These are phyloP conservation scores for Adelphocoris suturalis DNA, from an alignment of 2,888 invertebrate genomes.

Conservation along the genomic window DNA sequence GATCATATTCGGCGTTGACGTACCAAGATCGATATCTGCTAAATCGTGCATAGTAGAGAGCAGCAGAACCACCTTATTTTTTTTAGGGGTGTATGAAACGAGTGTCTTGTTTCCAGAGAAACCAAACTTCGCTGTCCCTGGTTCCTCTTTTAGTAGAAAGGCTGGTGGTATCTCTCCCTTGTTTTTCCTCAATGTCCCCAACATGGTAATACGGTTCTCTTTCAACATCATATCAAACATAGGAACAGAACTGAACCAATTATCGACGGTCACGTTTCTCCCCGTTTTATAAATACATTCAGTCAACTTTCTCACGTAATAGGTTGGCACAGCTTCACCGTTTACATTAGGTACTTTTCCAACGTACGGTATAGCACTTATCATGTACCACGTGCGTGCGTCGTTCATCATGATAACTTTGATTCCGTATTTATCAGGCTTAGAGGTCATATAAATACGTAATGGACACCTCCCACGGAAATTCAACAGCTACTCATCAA, in stretches of 20 bases:
- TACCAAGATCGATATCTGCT: conserved; percentile 74
- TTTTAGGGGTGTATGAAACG: conserved; percentile 76
- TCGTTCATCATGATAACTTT: too few relatives aligned
- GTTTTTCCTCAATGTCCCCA: conserved; percentile 75
- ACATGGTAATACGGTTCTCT: conserved; percentile 66
- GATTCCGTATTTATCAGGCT: conserved; percentile 70
- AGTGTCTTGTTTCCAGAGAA: conserved; percentile 75
- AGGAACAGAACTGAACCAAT: conserved; percentile 75
- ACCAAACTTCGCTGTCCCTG: conserved; percentile 46
- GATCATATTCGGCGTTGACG: background rate
- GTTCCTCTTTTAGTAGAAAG: background rate
- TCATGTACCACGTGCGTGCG: background rate
- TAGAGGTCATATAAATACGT: conserved; percentile 61
- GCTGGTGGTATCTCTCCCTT: conserved; percentile 73
- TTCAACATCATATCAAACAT: conserved; percentile 71
- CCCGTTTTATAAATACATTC: conserved; percentile 61
- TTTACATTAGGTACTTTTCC: background rate
- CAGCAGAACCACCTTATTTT: conserved; percentile 71
- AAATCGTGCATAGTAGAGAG: conserved; percentile 72
- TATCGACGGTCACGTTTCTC: conserved; percentile 76
- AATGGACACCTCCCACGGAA: conserved; percentile 68
- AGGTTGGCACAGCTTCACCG: background rate
- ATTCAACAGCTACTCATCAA: conserved; percentile 70
- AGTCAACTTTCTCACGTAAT: background rate
- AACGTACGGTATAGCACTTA: too few relatives aligned